Evolutionary conservation across 2,113 vertebrate species (phyloP), one percentile per base, ranked within the genome.

Genomic region (Taurulus bubalis): DNA sequence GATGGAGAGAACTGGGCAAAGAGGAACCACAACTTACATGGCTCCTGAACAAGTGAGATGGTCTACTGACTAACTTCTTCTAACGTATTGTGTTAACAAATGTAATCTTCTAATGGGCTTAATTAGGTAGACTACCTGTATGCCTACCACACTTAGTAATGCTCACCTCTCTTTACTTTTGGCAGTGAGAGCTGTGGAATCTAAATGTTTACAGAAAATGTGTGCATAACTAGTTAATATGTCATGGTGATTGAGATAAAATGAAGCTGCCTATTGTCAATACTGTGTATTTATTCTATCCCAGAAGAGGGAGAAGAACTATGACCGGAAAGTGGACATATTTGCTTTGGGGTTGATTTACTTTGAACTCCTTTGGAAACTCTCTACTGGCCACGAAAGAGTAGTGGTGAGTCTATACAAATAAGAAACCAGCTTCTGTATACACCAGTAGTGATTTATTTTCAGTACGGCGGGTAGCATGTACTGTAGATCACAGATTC

Each of bases 281-380:
- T 34, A 14, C 65, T 68, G 28, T 38, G 68, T 71, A 36, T 38
- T 55, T 56, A 55, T 71, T 69, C n/a, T 6, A 6, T 74, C 36
- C 16, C 77, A 94, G 88, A 63, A 0, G 18, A 83, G 0, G 0
- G 28, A 56, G 1, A 2, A 0, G 8, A 45, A 0, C 0, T 98
- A 98, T 15, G 92, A 94, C 92, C 90, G 65, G 0, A 92, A 96
- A 93, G 96, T 98, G 72, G 97, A 98, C 87, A 94, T 98, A 85
- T 98, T 91, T 83, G 88, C 97, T 36, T 64, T 97, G 86, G 97
- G 97, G 65, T 85, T 98, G 88, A 96, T 97, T 83, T 94, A 95
- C 74, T 96, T 94, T 81, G 96, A 97, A 89, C 94, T 96, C n/a
- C 84, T 96, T 86, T 84, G 91, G 0, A 77, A 82, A 28, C 4